Base-by-base conservation (phyloP, 2,113 vertebrate genomes). In the Salminus brasiliensis region DNA sequence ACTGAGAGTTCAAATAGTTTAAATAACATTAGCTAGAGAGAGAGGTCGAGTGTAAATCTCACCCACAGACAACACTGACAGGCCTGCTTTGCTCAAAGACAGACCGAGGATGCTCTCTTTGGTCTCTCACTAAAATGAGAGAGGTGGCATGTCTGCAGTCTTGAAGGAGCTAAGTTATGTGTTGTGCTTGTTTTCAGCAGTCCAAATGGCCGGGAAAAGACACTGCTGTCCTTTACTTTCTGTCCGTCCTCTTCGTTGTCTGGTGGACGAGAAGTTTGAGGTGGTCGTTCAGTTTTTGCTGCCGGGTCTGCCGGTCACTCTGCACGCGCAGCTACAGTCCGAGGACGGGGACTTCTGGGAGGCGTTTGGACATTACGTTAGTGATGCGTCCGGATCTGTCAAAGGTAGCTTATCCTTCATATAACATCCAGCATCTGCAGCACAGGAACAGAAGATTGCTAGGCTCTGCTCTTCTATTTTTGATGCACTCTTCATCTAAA, bases 261-360 rank as follows among this genome's bases (percentile, higher is more conserved):
- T 91, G 0, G 1, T 90, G 72, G 92, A 93, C 65, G 91, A 93
- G 73, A 87, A 81, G 82, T 84, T 92, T 3, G 12, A 74, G 5
- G 59, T 93, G 15, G 13, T 81, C 66, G 88, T 91, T n/a, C 49
- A 86, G 63, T 81, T 79, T 1, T 80, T 69, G 25, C 45, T 45
- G 0, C 86, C 90, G 8, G 77, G 83, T 8, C 65, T 59, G 25
- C 72, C 36, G 23, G 57, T 93, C 47, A 93, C 92, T 0, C 0
- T 93, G 47, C 85, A 74, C 10, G 76, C 87, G 29, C 59, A 79
- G 60, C n/a, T 90, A 32, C 76, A 45, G 1, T 87, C 87, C 30
- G 92, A 93, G 7, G 89, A 90, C 0, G 84, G 80, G 23, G 76
- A 91, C 71, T 78, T 55, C 29, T 93, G 91, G 91, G 89, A 93